Base-by-base conservation (phyloP, 2,113 vertebrate species). In the Crotophaga sulcirostris region DNA sequence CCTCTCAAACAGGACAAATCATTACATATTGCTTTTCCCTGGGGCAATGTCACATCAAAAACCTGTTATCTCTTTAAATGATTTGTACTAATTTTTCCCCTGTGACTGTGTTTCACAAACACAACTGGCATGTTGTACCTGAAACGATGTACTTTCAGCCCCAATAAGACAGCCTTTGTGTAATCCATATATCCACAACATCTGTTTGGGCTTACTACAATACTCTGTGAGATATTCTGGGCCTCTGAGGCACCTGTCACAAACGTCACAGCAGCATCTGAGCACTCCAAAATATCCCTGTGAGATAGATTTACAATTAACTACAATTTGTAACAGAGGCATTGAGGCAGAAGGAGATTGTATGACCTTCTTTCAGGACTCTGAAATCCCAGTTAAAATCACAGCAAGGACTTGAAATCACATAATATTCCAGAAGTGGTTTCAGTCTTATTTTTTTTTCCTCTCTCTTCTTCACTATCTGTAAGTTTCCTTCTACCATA, bases 1-100 rank as follows among this genome's bases (percentile, higher is more conserved):
- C 51, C 59, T 62, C 55, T 59, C 38, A 31, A 72, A 63, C 52
- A 47, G 68, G 64, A 33, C 42, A 92, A 89, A 97, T 93, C 36
- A 8, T 88, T 93, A 70, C 8, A 14, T 74, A 73, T 40, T 4
- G 16, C 38, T 93, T 93, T 74, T 77, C 60, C 85, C 64, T 0
- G 4, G 6, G 82, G 91, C 55, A 84, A 81, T 86, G 80, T 88
- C 72, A 74, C 60, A 90, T 88, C 76, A 75, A 86, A 92, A 90
- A 56, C 52, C 40, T 45, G 31, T 67, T 88, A 36, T 56, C 76
- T 49, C 49, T 84, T 80, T 59, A 86, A 86, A 63, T 63, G 75
- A 59, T 83, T 25, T 63, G 29, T 55, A 33, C 14, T 90, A 13
- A 21, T 86, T 70, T 63, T 74, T 86, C 18, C 45, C 40, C 59